These are phyloP conservation scores for Cladopsammia gracilis DNA, from an alignment of 64 coral and sea anemone genomes.

Conservation along the genomic window DNA sequence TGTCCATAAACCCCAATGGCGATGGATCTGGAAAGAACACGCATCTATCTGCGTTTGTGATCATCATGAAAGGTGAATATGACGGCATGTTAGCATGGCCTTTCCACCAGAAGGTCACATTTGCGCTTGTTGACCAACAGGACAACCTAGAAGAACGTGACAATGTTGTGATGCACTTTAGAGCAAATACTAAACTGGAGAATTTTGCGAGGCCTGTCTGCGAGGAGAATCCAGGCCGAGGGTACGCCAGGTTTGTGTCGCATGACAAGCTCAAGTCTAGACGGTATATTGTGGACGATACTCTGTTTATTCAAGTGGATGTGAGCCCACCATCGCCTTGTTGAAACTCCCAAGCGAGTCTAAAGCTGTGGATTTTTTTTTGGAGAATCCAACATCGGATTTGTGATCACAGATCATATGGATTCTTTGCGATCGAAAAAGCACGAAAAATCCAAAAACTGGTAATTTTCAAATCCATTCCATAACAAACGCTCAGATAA, in stretches of 20 bases:
- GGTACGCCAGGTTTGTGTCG: slow-evolving; percentile 50
- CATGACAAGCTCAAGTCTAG: slow-evolving; percentile 40
- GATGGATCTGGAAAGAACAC: slow-evolving; percentile 56
- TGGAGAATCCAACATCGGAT: too few relatives aligned
- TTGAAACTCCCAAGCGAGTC: background rate
- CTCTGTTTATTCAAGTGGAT: slow-evolving; percentile 56
- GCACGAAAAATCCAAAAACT: too few relatives aligned
- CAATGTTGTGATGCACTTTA: slow-evolving; percentile 53
- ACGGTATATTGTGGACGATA: slow-evolving; percentile 54
- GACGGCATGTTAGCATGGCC: slow-evolving; percentile 67
- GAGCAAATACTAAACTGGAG: slow-evolving; percentile 18
- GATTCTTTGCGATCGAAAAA: too few relatives aligned
- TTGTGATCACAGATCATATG: too few relatives aligned
- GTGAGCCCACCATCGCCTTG: background rate
- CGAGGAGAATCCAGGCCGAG: slow-evolving; percentile 32
- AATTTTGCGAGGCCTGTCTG: slow-evolving; percentile 39
- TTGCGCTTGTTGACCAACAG: slow-evolving; percentile 65
- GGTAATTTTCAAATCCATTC: too few relatives aligned
- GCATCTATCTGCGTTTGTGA: slow-evolving; percentile 62
- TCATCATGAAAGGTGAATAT: slow-evolving; percentile 70
- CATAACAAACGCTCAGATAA: too few relatives aligned
- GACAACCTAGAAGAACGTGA: slow-evolving; percentile 3
- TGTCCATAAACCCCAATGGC: slow-evolving; percentile 46
- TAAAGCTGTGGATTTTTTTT: background rate
- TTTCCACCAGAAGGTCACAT: slow-evolving; percentile 61